phyloP scores from a whole-genome alignment of 2,113 vertebrate genomes.

The Brienomyrus brachyistius region DNA sequence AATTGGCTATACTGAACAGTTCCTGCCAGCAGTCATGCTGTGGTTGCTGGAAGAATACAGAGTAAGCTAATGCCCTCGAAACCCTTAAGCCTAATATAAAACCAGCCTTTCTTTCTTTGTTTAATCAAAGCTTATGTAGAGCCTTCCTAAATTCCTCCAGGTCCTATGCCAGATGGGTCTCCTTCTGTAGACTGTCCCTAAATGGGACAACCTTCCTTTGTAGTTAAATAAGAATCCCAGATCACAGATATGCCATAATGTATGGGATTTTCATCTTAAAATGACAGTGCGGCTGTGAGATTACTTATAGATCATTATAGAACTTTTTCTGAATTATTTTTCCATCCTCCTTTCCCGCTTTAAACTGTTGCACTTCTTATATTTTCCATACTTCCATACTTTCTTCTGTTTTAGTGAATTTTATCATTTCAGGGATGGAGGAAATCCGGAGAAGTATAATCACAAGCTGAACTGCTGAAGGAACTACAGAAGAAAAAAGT shows the following conservation, averaged over 20 bases:
- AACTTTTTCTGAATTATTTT: not conserved
- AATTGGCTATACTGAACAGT: not conserved
- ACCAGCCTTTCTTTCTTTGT: constrained; percentile 5
- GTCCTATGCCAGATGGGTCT: not conserved
- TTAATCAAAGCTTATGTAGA: constrained; percentile 1
- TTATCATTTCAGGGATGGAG: not conserved
- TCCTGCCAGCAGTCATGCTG: not conserved
- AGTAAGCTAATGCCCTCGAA: not conserved
- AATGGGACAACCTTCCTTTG: constrained; percentile 1
- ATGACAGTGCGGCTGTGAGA: not conserved
- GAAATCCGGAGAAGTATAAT: not conserved
- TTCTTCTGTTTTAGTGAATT: not conserved
- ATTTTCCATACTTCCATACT: not conserved
- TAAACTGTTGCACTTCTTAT: not conserved
- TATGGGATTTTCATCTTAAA: not conserved
- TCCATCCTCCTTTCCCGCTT: not conserved
- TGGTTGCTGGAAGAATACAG: not conserved
- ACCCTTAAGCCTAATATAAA: constrained; percentile 7
- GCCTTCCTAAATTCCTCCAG: constrained; percentile 1
- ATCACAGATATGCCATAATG: not conserved
- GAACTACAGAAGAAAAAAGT: not conserved
- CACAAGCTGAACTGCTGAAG: not conserved
- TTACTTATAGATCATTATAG: not conserved
- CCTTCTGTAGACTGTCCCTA: not conserved
- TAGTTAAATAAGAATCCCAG: not conserved